Evolutionary conservation across 1,140 invertebrate genomes (phyloP), one percentile per base, ranked within the genome.

Genomic region (Trachymyrmex cornetzi): DNA sequence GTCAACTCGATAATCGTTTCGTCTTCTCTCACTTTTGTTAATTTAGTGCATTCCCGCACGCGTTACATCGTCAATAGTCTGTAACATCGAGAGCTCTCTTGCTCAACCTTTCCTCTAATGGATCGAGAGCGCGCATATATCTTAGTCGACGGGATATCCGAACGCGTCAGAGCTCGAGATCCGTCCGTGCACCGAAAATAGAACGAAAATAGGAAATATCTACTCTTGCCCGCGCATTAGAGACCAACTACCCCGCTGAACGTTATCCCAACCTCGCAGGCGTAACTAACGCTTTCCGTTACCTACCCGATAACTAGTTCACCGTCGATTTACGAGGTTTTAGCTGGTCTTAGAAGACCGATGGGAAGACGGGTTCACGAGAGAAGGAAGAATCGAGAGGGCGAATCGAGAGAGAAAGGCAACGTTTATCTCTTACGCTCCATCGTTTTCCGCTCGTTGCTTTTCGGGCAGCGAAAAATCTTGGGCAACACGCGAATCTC

Each of bases 241-340:
- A 82, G 44, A 57, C 50, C 38, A 77, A 55, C 57, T 66, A 80
- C 34, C 63, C 85, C 24, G 16, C 16, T 48, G 38, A 89, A 81
- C 82, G 67, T 63, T 81, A 80, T 50, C 61, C 88, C 72, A 91
- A 81, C 69, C 88, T 89, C 63, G 63, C 87, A 38, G 69, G 63
- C 77, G 87, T 88, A 91, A 91, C 90, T 89, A 91, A 91, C 90
- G 64, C 91, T 91, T 69, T 91, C 86, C 66, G 66, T 80, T 50
- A 64, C 81, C 77, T 27, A 7, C 44, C 64, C 88, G 88, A 91
- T 91, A 91, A 91, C 90, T 91, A 86, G 90, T 91, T 91, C 88
- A 63, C 82, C 86, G 63, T 88, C 90, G 90, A 91, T 91, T 91
- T 91, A 91, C 90, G 88, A 91, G 86, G 30, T 85, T 88, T 72